Evolutionary conservation across 2,888 invertebrate species (phyloP), one percentile per base, ranked within the genome.

Genomic region (Dermolepida albohirtum): DNA sequence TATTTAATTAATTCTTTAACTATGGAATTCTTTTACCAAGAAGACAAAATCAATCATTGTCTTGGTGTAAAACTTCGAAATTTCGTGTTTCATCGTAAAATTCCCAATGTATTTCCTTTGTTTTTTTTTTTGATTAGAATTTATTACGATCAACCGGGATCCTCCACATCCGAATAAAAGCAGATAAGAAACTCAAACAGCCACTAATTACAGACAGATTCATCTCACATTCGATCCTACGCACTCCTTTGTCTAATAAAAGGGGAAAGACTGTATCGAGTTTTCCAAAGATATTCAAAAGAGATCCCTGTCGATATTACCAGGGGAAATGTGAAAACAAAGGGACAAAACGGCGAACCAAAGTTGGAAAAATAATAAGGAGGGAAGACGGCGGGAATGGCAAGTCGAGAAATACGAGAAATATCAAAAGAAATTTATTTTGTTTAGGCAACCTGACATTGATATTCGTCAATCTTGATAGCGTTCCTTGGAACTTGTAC

Each of bases 391-490:
- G 12, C 47, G 29, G 47, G 47, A 40, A 54, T 39, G 39, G 39
- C 59, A 47, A 17, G 12, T 29, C 34, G 16, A 27, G 44, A 39
- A 34, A 47, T 62, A 34, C 59, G 47, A 62, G 10, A 29, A 29
- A 62, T 47, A 62, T 62, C 59, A 62, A 62, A 47, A 47, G 59
- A 47, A 62, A 62, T 62, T 62, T 62, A 62, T 62, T 62, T 54
- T 54, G 54, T 54, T 54, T 47, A 14, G 47, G 59, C 29, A 44
- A 64, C 43, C 52, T 44, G 54, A 52, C 52, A 52, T 29, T 52
- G 64, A 54, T 64, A 64, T 59, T 57, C 59, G 49, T 66, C 66
- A 54, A 66, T 57, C 57, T 57, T 66, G 55, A 66, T 57, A 57
- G 14, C 47, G 55, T 22, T 17, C 14, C 12, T 12, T 39, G 7